Percentiles rank a stretch among this genome's conserved stretches.
Conservation (phyloP, 1,140 invertebrate species). For the Schmidtea mediterranea region DNA sequence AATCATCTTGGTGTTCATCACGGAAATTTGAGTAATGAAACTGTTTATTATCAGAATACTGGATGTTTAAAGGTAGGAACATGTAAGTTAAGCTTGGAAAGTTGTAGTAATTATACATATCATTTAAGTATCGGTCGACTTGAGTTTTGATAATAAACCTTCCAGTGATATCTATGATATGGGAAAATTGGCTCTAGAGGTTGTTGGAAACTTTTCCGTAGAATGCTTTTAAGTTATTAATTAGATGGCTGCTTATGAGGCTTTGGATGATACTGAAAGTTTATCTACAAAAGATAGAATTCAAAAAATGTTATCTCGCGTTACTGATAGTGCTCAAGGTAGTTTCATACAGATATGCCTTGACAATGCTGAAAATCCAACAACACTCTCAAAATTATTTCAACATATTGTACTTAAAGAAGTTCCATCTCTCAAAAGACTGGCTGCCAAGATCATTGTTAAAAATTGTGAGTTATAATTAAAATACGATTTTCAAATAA, state of each 20-base stretch:
- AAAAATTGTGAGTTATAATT: background rate
- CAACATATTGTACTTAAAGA: background rate
- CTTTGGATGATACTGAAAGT: background rate
- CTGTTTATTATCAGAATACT: constrained; percentile 4
- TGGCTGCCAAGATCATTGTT: constrained; percentile 1
- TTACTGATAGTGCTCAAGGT: background rate
- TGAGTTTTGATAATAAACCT: background rate
- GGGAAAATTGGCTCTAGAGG: background rate
- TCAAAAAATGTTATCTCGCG: background rate
- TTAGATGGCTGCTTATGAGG: constrained; percentile 3
- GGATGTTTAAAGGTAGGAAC: constrained; percentile 2
- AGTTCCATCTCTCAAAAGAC: background rate
- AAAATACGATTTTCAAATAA: too few species aligned
- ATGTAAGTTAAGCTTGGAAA: too few species aligned
- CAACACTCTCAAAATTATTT: background rate
- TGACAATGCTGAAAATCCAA: background rate
- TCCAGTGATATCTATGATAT: constrained; percentile 1
- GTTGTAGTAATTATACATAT: too few species aligned
- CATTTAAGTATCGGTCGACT: too few species aligned
- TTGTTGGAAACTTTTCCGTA: too few species aligned
- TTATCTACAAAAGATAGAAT: background rate
- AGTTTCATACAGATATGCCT: constrained; percentile 1
- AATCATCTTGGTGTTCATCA: constrained; percentile 1
- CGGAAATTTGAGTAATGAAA: constrained; percentile 4
- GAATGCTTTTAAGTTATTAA: too few species aligned